Conservation (phyloP, 2,888 invertebrate genomes). For the Eilema griseolum region DNA sequence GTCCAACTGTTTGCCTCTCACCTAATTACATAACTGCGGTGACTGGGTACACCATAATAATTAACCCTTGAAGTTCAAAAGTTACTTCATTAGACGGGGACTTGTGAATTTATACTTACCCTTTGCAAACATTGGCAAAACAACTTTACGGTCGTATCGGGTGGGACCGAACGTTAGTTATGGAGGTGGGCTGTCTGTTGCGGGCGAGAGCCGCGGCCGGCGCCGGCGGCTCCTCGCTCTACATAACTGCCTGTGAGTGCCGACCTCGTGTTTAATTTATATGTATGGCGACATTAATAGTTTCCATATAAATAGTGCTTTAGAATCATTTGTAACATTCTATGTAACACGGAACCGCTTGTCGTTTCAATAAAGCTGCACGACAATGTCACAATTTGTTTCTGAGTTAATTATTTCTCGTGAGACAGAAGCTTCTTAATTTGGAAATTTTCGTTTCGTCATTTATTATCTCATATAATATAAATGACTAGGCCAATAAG, state of each 20-base stretch:
- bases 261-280: background rate
- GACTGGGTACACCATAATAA: background rate
- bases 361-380: background rate
- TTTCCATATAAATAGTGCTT: background rate
- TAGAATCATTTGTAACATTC: background rate
- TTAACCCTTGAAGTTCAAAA: slow-evolving; percentile 14
- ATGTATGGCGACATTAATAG: background rate
- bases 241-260: background rate
- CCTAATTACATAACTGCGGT: background rate
- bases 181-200: background rate
- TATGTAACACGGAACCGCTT: background rate
- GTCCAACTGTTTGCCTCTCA: background rate
- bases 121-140: slow-evolving; percentile 5
- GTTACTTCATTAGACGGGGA: slow-evolving; percentile 1
- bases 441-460: background rate
- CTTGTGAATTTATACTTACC: slow-evolving; percentile 11
- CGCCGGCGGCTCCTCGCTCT: too few relatives aligned
- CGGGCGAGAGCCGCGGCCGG: too few relatives aligned
- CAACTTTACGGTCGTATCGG: background rate
- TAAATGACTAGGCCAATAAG: too few relatives aligned
- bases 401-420: background rate
- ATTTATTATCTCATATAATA: background rate
- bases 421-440: background rate
- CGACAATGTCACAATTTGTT: background rate
- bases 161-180: background rate